phyloP scores from a whole-genome alignment of 2,888 invertebrate genomes.

The Conops quadrifasciatus region DNA sequence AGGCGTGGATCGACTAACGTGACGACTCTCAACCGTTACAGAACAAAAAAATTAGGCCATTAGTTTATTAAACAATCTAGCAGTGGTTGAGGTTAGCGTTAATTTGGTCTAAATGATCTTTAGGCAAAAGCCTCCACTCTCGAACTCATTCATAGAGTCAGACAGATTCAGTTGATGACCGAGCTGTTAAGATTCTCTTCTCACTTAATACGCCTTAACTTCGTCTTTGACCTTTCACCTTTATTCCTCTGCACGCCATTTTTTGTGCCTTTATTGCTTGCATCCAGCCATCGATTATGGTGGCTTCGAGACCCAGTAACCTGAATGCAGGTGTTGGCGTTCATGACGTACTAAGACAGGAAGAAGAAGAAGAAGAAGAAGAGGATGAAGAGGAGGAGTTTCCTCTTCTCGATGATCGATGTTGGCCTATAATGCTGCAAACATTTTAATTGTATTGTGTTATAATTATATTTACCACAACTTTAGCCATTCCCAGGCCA shows the following conservation, averaged over 20 bases:
- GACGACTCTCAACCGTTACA: too few species aligned
- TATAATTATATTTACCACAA: too few species aligned
- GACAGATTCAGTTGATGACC: too few species aligned
- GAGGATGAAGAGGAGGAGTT: too few species aligned
- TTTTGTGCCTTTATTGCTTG: background rate
- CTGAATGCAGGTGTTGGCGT: constrained; percentile 33
- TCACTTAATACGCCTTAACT: background rate
- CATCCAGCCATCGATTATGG: background rate
- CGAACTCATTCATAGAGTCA: too few species aligned
- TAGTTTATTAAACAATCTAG: too few species aligned
- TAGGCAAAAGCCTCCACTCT: too few species aligned
- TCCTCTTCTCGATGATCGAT: background rate
- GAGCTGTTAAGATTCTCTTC: background rate
- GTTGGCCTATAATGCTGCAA: background rate
- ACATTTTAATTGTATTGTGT: background rate
- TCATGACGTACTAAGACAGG: constrained; percentile 17
- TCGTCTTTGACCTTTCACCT: background rate
- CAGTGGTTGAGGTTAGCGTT: too few species aligned
- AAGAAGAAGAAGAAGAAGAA: constrained; percentile 2
- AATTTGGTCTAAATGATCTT: too few species aligned
- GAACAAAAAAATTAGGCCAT: too few species aligned
- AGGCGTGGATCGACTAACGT: too few species aligned
- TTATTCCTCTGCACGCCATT: background rate
- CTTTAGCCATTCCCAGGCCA: too few species aligned
- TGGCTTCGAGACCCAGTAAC: constrained; percentile 32